These are phyloP conservation scores for Hydractinia echinata DNA, from an alignment of 30 jellyfish, hydroid and myxozoan genomes.

Conservation along the genomic window DNA sequence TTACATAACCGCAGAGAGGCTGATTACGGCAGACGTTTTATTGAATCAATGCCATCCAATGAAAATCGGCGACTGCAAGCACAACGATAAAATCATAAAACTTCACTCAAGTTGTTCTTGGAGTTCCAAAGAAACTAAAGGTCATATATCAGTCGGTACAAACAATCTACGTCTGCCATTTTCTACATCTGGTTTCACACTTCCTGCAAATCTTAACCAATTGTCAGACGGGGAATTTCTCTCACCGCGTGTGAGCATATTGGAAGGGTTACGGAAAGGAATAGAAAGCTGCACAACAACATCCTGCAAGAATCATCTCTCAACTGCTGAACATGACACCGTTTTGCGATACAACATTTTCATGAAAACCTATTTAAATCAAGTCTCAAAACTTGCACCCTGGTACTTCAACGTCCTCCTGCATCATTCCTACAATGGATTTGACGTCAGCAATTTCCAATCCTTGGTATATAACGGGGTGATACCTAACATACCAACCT, in stretches of 20 bases:
- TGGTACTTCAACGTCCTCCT: slow-evolving; percentile 7
- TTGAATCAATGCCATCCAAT: slow-evolving; percentile 17
- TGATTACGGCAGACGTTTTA: background rate
- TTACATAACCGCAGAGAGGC: background rate
- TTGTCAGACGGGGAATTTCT: background rate
- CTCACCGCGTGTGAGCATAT: slow-evolving; percentile 20
- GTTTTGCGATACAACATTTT: background rate
- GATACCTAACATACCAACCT: slow-evolving; percentile 20
- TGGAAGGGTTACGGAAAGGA: slow-evolving; percentile 6
- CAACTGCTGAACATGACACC: slow-evolving; percentile 6
- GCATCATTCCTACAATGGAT: slow-evolving; percentile 18
- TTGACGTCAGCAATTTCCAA: slow-evolving; percentile 24
- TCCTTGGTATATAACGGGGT: slow-evolving; percentile 14
- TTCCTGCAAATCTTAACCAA: background rate
- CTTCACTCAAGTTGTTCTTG: slow-evolving; percentile 28
- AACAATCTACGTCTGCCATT: slow-evolving; percentile 11
- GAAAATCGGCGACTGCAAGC: background rate
- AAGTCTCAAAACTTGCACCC: slow-evolving; percentile 6
- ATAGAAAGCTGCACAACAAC: background rate
- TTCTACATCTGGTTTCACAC: slow-evolving; percentile 15
- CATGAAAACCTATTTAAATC: slow-evolving; percentile 9
- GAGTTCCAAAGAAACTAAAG: background rate
- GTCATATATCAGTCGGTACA: slow-evolving; percentile 37
- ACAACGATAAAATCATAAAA: background rate
- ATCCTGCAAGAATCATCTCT: slow-evolving; percentile 6